Conservation (phyloP, 2,797 vertebrate genomes). For the Nyctalus aviator region DNA sequence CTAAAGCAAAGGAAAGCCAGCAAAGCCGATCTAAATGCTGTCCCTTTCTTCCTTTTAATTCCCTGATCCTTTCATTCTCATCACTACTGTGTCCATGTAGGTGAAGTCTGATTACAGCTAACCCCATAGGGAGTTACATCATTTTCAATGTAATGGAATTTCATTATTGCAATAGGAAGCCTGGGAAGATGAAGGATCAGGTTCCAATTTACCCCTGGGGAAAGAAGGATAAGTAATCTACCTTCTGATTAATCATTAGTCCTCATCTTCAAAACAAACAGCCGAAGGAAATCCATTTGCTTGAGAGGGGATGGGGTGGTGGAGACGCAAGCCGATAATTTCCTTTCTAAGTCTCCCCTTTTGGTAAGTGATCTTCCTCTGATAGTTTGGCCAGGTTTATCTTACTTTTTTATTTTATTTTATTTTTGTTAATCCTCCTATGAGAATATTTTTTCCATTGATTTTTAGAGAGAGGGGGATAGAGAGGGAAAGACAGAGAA, state of each 20-base stretch:
- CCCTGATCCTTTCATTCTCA: not conserved
- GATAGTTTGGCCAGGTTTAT: not conserved
- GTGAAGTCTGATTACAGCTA: constrained; percentile 32
- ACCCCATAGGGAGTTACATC: constrained; percentile 11
- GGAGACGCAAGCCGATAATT: not conserved
- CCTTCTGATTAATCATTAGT: constrained; percentile 24
- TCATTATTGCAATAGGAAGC: constrained; percentile 68
- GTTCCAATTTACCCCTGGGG: constrained; percentile 4
- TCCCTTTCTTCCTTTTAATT: not conserved
- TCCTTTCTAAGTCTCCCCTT: constrained; percentile 55
- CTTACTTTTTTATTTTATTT: not conserved
- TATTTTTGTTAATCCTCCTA: not conserved
- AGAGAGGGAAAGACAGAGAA: not conserved
- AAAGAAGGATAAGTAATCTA: constrained; percentile 46
- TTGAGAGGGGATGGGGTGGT: not conserved
- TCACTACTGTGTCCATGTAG: not conserved
- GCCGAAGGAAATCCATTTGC: constrained; percentile 41
- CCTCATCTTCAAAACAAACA: constrained; percentile 32
- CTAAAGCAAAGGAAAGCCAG: constrained; percentile 42
- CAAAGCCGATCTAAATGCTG: not conserved
- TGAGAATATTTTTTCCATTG: not conserved
- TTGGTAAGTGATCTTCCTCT: not conserved
- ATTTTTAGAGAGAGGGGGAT: not conserved
- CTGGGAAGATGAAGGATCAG: not conserved
- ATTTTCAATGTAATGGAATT: constrained; percentile 75